Base-by-base conservation (phyloP, 1,140 invertebrate species). In the Dreissena rostriformis region DNA sequence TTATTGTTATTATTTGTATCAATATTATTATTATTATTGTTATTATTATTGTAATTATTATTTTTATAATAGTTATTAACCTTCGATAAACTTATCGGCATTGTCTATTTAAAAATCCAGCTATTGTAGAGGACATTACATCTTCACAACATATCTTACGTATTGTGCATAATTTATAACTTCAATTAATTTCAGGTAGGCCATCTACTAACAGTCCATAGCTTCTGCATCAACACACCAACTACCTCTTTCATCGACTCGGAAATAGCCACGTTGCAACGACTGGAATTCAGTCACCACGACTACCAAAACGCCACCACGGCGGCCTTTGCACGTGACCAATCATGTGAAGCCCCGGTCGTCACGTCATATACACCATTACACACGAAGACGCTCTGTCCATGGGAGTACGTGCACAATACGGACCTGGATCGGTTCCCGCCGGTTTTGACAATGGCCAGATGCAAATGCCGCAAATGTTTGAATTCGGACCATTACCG, bases 401-500 rank as follows among this genome's bases (percentile, higher is more conserved):
- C 80, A 14, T 82, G 80, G 80, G 80, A 82, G 15, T 82, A 75
- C 67, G 80, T 75, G 49, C 52, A 75, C 19, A 71, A 74, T 67
- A 52, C 51, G 11, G 80, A 82, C 49, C 19, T 49, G 29, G 61
- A 82, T 15, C 70, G 80, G 49, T 82, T 82, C 22, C 80, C 80
- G 4, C 68, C 80, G 8, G 63, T 73, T 19, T 65, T 82, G 11
- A 74, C 70, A 15, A 63, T 82, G 24, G 80, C 80, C 7, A 82
- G 65, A 82, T 82, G 80, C 52, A 82, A 24, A 22, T 82, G 80
- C 63, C 10, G n/a, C 24, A 49, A 26, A 8, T 82, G 80, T 82
- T 67, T 82, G 28, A 63, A 75, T 68, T 39, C 74, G 49, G 72
- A 82, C 57, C 17, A 65, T 24, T 52, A 73, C 49, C 17, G 57